Base-by-base conservation (phyloP, 2,113 vertebrate species). In the Daphoenositta chrysoptera region DNA sequence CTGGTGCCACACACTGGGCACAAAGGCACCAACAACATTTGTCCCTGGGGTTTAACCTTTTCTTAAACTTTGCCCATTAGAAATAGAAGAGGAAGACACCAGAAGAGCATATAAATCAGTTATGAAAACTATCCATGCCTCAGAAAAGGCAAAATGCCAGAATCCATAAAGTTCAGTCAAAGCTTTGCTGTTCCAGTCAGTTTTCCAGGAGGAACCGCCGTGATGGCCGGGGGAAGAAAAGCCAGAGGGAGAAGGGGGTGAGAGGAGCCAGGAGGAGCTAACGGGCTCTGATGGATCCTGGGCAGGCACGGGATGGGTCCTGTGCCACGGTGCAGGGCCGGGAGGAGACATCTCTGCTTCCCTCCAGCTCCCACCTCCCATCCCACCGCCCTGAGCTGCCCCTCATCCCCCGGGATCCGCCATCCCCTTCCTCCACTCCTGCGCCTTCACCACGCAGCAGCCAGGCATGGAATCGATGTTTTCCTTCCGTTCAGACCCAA, bases 141-240 rank as follows among this genome's bases (percentile, higher is more conserved):
- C 42, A 48, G 53, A 13, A 75, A 63, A 73, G 58, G 68, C 61
- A 88, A 18, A 88, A 48, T 15, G n/a, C 57, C 93, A 72, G 77
- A 87, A 17, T 14, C 63, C 42, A 19, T 76, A 50, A 77, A 53
- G 26, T 22, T 87, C 50, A 57, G 44, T 10, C 13, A 35, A 57
- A 72, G 33, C 28, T 12, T 31, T 2, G 14, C 71, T 33, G 30
- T 47, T 88, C 56, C 66, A 21, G 7, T 20, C 40, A 0, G 0
- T 45, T 87, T 40, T 61, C 83, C 40, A 18, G 0, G 0, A 50
- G 56, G 53, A 84, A 21, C 21, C 17, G 0, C 28, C 0, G 0
- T 3, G 57, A 42, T 9, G 61, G 42, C 40, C 12, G 53, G 35
- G 19, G 83, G 40, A 83, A 73, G 16, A 21, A 37, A 64, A 70